Evolutionary conservation across 2,113 vertebrate species (phyloP).

Genomic region (Tachysurus fulvidraco): DNA sequence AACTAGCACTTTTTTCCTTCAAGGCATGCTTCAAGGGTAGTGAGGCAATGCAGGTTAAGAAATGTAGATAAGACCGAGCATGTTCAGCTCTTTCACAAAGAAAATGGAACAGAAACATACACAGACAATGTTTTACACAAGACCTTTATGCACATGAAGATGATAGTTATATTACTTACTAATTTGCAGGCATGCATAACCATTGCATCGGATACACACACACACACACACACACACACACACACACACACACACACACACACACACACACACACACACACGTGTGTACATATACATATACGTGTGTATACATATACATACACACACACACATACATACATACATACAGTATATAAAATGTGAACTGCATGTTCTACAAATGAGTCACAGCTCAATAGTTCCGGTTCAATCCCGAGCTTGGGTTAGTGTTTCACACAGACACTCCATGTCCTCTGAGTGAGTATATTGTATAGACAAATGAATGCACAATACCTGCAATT

Average conservation of each 20-base stretch:
- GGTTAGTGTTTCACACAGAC: background rate
- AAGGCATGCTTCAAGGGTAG: conserved; percentile 5
- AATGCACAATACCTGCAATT: too few relatives aligned
- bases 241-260: too few relatives aligned
- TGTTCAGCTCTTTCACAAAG: background rate
- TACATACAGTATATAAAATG: background rate
- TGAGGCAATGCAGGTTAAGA: background rate
- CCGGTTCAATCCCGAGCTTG: background rate
- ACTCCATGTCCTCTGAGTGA: background rate
- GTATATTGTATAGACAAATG: background rate
- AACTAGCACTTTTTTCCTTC: conserved; percentile 11
- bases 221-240: too few relatives aligned
- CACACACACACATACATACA: too few relatives aligned
- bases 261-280: too few relatives aligned
- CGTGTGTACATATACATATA: too few relatives aligned
- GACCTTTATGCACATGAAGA: background rate
- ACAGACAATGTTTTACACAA: background rate
- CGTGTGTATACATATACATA: too few relatives aligned
- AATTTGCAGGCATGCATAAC: too few relatives aligned
- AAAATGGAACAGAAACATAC: background rate
- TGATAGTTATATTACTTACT: background rate
- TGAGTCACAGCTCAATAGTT: background rate
- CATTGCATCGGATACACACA: background rate
- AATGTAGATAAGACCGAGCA: background rate
- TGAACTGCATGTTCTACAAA: background rate